These are phyloP conservation scores for Spodoptera picta DNA, from an alignment of 2,888 invertebrate species.

Conservation along the genomic window DNA sequence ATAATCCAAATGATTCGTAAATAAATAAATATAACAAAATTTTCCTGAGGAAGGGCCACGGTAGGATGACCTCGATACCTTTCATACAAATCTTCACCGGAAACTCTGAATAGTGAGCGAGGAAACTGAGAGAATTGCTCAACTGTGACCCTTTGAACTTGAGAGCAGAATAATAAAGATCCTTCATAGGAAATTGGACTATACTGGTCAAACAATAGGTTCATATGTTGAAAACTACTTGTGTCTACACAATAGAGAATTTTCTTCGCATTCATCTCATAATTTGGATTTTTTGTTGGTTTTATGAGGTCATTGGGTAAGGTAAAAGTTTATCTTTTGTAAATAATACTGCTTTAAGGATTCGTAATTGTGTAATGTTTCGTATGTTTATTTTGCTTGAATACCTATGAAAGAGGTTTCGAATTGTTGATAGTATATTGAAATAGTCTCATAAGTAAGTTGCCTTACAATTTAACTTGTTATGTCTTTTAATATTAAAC, in stretches of 20 bases:
- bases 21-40: constrained; percentile 45
- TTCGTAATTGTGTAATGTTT: too few relatives aligned
- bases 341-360: too few relatives aligned
- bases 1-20: constrained; percentile 34
- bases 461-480: too few relatives aligned
- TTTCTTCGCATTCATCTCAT: background rate
- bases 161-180: constrained; percentile 25
- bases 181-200: constrained; percentile 31
- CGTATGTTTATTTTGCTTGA: too few relatives aligned
- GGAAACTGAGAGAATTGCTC: constrained; percentile 28
- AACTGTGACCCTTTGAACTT: constrained; percentile 40
- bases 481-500: too few relatives aligned
- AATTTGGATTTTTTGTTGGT: too few relatives aligned
- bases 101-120: constrained; percentile 23
- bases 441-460: too few relatives aligned
- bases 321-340: too few relatives aligned
- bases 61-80: constrained; percentile 34
- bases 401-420: too few relatives aligned
- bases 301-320: too few relatives aligned
- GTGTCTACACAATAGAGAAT: constrained; percentile 27
- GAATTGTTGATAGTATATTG: too few relatives aligned
- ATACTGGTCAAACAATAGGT: constrained; percentile 6
- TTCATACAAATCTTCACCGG: constrained; percentile 43
- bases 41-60: constrained; percentile 34
- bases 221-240: background rate